phyloP scores from a whole-genome alignment of 2,888 invertebrate species.

The Agriopis leucophaearia region DNA sequence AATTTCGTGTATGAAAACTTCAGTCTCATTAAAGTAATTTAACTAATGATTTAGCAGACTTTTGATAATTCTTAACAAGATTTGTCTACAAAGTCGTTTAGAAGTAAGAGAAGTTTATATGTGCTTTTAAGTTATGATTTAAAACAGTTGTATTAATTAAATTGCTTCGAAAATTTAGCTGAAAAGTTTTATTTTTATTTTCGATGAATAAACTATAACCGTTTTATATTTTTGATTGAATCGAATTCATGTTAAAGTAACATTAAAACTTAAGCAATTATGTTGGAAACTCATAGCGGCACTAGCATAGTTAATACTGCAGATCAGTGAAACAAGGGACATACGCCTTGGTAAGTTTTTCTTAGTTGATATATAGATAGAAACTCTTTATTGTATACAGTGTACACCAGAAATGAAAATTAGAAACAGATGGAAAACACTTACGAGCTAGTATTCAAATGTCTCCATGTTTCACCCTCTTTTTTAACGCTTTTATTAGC shows the following conservation, averaged over 20 bases:
- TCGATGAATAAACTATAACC: not conserved
- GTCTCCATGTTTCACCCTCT: no score
- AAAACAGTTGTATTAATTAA: slow-evolving; percentile 34
- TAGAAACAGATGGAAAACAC: no score
- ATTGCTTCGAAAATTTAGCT: not conserved
- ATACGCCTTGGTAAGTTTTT: no score
- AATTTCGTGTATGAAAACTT: slow-evolving; percentile 4
- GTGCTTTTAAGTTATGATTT: slow-evolving; percentile 42
- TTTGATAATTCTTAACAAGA: slow-evolving; percentile 35
- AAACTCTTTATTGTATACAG: no score
- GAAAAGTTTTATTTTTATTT: slow-evolving; percentile 1
- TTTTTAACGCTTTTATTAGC: no score
- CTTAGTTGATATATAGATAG: no score
- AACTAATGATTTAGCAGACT: slow-evolving; percentile 41
- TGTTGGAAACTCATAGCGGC: no score
- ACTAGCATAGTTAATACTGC: no score
- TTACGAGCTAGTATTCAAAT: no score
- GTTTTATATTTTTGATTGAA: not conserved
- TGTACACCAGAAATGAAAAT: no score
- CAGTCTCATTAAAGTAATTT: slow-evolving; percentile 21
- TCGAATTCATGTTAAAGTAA: not conserved
- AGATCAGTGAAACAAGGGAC: no score
- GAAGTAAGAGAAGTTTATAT: slow-evolving; percentile 35
- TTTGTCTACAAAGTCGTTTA: slow-evolving; percentile 36
- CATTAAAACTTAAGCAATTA: no score